A percentile compares a stretch with the other conserved stretches of the same genome.
These are phyloP conservation scores for Habroteleia sp. DNA, from an alignment of 2,888 invertebrate species.

Conservation along the genomic window DNA sequence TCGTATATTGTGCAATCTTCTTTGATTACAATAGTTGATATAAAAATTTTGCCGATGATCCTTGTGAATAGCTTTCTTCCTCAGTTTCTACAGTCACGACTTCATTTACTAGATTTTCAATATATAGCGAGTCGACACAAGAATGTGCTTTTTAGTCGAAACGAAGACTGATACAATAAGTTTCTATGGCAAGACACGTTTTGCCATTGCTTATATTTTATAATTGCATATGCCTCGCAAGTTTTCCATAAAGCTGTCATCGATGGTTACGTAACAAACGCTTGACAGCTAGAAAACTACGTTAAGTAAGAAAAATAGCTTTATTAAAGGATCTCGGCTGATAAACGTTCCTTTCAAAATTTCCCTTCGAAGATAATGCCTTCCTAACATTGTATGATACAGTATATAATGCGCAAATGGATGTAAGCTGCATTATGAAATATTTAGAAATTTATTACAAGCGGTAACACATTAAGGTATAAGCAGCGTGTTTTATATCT, in stretches of 20 bases:
- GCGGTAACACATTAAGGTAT: conserved; percentile 35
- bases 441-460: conserved; percentile 57
- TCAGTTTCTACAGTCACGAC: conserved; percentile 7
- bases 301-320: conserved; percentile 63
- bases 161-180: conserved; percentile 70
- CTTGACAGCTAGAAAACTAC: conserved; percentile 57
- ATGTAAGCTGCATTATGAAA: conserved; percentile 55
- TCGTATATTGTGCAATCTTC: conserved; percentile 69
- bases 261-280: conserved; percentile 66
- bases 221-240: conserved; percentile 31
- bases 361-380: conserved; percentile 53
- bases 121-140: conserved; percentile 56
- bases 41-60: conserved; percentile 38
- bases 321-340: conserved; percentile 58
- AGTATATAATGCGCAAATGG: conserved; percentile 54
- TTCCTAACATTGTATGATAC: conserved; percentile 45
- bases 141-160: conserved; percentile 56
- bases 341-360: conserved; percentile 56
- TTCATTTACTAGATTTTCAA: conserved; percentile 64
- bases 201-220: conserved; percentile 66
- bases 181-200: conserved; percentile 47
- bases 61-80: conserved; percentile 11
- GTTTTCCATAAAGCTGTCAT: conserved; percentile 54
- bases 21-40: conserved; percentile 69
- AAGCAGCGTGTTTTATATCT: conserved; percentile 24